Evolutionary conservation across 2,113 vertebrate genomes (phyloP).

Genomic region (Larimichthys crocea): DNA sequence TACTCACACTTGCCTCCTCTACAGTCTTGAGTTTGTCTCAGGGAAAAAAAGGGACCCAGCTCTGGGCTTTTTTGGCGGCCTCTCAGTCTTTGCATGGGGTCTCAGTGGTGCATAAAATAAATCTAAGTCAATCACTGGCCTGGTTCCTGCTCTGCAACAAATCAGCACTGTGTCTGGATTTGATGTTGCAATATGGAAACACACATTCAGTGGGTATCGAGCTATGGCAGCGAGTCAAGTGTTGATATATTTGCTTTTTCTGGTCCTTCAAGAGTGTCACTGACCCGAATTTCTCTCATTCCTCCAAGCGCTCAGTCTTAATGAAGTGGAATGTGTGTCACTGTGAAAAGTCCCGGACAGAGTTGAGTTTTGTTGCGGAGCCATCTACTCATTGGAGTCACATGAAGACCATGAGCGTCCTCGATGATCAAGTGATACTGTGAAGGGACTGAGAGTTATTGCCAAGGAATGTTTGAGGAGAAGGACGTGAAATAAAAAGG

Average conservation of each 20-base stretch:
- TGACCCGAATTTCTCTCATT: conserved; percentile 67
- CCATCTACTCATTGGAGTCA: conserved; percentile 78
- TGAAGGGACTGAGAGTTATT: conserved; percentile 52
- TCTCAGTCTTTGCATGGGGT: conserved; percentile 71
- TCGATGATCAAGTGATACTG: conserved; percentile 74
- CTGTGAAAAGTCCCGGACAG: conserved; percentile 49
- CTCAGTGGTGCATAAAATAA: conserved; percentile 68
- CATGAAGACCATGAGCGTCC: conserved; percentile 80
- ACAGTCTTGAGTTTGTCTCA: conserved; percentile 54
- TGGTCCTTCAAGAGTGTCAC: conserved; percentile 18
- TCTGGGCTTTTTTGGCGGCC: conserved; percentile 55
- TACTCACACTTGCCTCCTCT: conserved; percentile 78
- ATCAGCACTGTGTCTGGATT: conserved; percentile 64
- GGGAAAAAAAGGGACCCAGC: conserved; percentile 32
- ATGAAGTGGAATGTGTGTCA: conserved; percentile 76
- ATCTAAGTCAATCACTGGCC: conserved; percentile 70
- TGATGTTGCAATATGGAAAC: conserved; percentile 58
- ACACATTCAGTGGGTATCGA: conserved; percentile 24
- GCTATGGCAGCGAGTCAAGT: conserved; percentile 34
- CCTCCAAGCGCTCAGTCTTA: conserved; percentile 48
- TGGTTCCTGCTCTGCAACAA: conserved; percentile 61
- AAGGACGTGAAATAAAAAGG: conserved; percentile 38
- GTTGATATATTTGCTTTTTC: conserved; percentile 43
- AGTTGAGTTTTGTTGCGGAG: conserved; percentile 61
- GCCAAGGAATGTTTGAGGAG: conserved; percentile 69